These are phyloP conservation scores for Philotrypesis tridentata DNA, from an alignment of 1,140 invertebrate genomes.

Conservation along the genomic window DNA sequence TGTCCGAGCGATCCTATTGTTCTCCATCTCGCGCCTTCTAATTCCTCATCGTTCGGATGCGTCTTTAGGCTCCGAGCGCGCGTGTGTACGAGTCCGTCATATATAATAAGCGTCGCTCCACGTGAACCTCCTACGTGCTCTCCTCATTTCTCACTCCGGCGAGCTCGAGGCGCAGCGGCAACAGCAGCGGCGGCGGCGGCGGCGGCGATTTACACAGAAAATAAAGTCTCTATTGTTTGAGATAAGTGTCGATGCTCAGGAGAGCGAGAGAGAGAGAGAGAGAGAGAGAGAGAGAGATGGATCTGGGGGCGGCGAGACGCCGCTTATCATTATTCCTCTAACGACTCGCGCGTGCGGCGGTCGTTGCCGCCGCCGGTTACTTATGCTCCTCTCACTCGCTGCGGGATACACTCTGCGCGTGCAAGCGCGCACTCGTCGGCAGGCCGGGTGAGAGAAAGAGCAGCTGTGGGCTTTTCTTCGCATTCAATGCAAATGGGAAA, in stretches of 20 bases:
- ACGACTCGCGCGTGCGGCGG: neutral
- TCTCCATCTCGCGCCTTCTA: neutral
- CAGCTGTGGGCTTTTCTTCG: constrained; percentile 9
- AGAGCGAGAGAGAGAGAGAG: too few species aligned
- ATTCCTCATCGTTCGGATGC: neutral
- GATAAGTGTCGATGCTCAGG: neutral
- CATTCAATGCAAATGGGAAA: constrained; percentile 54
- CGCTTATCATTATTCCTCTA: neutral
- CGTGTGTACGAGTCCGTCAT: neutral
- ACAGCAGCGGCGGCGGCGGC: too few species aligned
- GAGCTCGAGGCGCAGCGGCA: neutral
- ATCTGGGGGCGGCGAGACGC: neutral
- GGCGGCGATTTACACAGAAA: neutral
- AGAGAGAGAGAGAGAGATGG: too few species aligned
- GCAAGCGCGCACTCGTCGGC: too few species aligned
- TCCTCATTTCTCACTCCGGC: neutral
- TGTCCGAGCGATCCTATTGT: neutral
- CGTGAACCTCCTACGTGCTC: neutral
- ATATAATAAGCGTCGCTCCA: neutral
- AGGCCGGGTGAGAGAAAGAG: too few species aligned
- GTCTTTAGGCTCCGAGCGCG: neutral
- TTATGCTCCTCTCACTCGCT: neutral
- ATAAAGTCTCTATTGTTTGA: neutral
- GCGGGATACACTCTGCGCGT: too few species aligned
- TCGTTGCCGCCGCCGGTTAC: neutral